phyloP scores from a whole-genome alignment of 2,888 invertebrate genomes.

The Pristionchus exspectatus region DNA sequence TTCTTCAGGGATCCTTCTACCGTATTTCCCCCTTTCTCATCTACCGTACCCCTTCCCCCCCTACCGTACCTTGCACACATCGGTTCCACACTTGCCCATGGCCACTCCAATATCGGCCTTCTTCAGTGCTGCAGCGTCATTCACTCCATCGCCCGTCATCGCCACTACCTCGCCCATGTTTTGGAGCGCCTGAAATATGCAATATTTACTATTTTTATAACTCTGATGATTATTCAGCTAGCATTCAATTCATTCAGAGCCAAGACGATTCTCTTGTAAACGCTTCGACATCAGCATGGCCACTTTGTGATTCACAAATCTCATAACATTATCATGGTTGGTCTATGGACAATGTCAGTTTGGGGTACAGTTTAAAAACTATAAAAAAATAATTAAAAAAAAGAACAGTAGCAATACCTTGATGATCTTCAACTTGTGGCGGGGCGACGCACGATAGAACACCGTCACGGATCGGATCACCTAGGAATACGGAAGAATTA shows the following conservation, averaged over 20 bases:
- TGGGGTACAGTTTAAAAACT: too few relatives aligned
- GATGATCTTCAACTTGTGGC: slow-evolving; percentile 95
- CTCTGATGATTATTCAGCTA: too few relatives aligned
- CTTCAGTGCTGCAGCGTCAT: slow-evolving; percentile 97
- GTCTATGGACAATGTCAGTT: too few relatives aligned
- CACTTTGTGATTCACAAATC: not conserved
- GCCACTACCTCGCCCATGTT: slow-evolving; percentile 94
- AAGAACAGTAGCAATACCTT: too few relatives aligned
- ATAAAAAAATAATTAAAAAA: too few relatives aligned
- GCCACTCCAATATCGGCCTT: slow-evolving; percentile 98
- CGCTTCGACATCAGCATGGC: too few relatives aligned
- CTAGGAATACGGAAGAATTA: slow-evolving; percentile 66
- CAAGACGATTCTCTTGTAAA: too few relatives aligned
- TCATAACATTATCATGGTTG: not conserved
- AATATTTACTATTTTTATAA: too few relatives aligned
- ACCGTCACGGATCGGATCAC: slow-evolving; percentile 90
- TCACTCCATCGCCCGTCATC: slow-evolving; percentile 99
- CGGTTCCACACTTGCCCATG: slow-evolving; percentile 84
- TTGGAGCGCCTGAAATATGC: slow-evolving; percentile 86
- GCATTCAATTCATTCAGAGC: too few relatives aligned
- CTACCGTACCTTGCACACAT: slow-evolving; percentile 56
- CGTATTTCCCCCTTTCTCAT: too few relatives aligned
- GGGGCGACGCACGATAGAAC: slow-evolving; percentile 97
- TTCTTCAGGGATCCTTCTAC: too few relatives aligned
- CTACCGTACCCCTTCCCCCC: not conserved